Evolutionary conservation across 2,888 invertebrate genomes (phyloP).

Genomic region (Drosophila ustulata): DNA sequence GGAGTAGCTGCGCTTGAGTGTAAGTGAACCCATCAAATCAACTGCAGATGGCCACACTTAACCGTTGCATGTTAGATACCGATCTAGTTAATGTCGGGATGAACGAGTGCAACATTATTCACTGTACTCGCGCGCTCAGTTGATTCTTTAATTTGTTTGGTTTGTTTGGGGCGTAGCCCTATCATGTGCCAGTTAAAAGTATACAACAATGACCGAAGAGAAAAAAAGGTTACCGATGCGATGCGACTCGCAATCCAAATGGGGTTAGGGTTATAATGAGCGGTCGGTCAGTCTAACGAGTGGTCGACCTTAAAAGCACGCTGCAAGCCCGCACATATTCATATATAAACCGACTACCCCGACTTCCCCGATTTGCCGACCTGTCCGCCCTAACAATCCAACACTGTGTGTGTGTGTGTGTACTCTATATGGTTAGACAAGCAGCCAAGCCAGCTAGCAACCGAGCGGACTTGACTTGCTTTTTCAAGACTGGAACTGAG

Average conservation of each 20-base stretch:
- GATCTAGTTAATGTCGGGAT: conserved; percentile 4
- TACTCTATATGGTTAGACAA: conserved; percentile 54
- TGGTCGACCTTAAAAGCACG: conserved; percentile 44
- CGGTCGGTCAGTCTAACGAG: conserved; percentile 20
- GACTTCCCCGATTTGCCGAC: conserved; percentile 22
- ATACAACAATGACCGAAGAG: conserved; percentile 1
- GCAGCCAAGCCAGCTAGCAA: conserved; percentile 20
- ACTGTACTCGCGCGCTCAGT: conserved; percentile 30
- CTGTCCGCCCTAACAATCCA: conserved; percentile 60
- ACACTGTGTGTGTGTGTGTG: conserved; percentile 7
- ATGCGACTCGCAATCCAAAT: conserved; percentile 39
- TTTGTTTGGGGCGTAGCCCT: conserved; percentile 36
- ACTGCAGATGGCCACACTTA: background rate
- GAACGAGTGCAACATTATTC: conserved; percentile 9
- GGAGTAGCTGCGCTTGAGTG: background rate
- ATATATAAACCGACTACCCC: conserved; percentile 5
- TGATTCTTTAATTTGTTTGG: conserved; percentile 34
- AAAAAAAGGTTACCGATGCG: conserved; percentile 41
- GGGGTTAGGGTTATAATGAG: conserved; percentile 50
- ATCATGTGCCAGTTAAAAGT: conserved; percentile 28
- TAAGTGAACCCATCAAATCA: background rate
- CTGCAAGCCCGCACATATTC: conserved; percentile 27
- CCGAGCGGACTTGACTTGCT: conserved; percentile 40
- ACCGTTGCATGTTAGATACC: conserved; percentile 9
- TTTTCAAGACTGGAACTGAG: conserved; percentile 38